Base-by-base conservation (phyloP, 92 coral and sea anemone species). In the Bergia sp. region DNA sequence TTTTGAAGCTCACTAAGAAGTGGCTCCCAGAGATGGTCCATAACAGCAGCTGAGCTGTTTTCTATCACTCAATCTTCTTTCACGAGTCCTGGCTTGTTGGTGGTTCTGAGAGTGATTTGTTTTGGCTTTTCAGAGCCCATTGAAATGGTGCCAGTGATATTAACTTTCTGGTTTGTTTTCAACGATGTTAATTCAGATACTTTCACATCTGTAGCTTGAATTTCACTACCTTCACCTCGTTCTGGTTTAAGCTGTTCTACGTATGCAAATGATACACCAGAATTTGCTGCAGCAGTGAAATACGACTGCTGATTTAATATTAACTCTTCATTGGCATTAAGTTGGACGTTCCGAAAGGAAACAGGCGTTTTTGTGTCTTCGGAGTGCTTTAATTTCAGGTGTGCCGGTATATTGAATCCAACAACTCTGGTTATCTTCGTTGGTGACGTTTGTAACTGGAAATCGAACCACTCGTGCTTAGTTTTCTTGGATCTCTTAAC, bases 21-120 rank as follows among this genome's bases (percentile, higher is more conserved):
- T 39, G 82, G 87, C 79, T 47, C 64, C 80, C 83, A 89, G 50
- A 89, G 49, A 76, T 84, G 88, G 45, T 16, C 36, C 1, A 39
- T 37, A 7, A 71, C 39, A 43, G 85, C 43, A 0, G 88, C 84
- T 37, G 91, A 71, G 3, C 45, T 23, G 49, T 89, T 88, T 74
- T 89, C 83, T 0, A 89, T 44, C 29, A 89, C 64, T 44, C 91
- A 82, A 43, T 82, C 91, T 75, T 89, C 89, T 57, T 82, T 82
- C 0, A 89, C 87, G 37, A 73, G 58, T 41, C 74, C 44, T 21
- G n/a, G 42, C 50, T 83, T 21, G 21, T 82, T 44, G 18, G 79
- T 58, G 43, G 66, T 18, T 57, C 37, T 89, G 4, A 83, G 49
- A 18, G 18, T 36, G 44, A 80, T 87, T n/a, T 81, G 40, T 44